phyloP scores from a whole-genome alignment of 2,888 invertebrate genomes.

The Cryptocheilus praepositus region DNA sequence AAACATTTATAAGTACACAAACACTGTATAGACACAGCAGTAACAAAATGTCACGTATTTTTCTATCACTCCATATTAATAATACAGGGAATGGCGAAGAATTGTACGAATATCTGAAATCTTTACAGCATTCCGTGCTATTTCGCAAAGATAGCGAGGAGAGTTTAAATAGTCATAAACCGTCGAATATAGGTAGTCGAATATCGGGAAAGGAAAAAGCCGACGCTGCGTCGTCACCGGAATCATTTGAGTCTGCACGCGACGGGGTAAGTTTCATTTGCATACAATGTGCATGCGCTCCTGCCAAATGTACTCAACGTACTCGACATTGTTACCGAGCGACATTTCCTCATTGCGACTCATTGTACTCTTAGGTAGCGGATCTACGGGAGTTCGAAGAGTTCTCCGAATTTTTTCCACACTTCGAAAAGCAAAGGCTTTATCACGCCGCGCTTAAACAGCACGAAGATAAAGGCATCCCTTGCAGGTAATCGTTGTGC shows the following conservation, averaged over 20 bases:
- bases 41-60: too few relatives aligned
- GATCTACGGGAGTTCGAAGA: constrained; percentile 93
- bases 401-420: constrained; percentile 84
- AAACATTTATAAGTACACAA: too few relatives aligned
- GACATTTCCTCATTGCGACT: too few relatives aligned
- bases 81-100: too few relatives aligned
- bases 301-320: too few relatives aligned
- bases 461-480: constrained; percentile 84
- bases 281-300: not conserved
- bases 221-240: constrained; percentile 87
- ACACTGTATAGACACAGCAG: too few relatives aligned
- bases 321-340: too few relatives aligned
- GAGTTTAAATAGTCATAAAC: constrained; percentile 75
- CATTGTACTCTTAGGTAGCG: constrained; percentile 81
- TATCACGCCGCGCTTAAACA: constrained; percentile 91
- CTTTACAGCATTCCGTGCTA: constrained; percentile 85
- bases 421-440: constrained; percentile 87
- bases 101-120: too few relatives aligned
- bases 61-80: too few relatives aligned
- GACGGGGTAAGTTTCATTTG: constrained; percentile 81
- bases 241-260: constrained; percentile 97
- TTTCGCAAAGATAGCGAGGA: constrained; percentile 87
- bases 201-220: constrained; percentile 73
- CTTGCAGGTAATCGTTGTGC: constrained; percentile 77
- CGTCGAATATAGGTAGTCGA: constrained; percentile 74